These are phyloP conservation scores for Plemyria rubiginata DNA, from an alignment of 2,888 invertebrate genomes.

Conservation along the genomic window DNA sequence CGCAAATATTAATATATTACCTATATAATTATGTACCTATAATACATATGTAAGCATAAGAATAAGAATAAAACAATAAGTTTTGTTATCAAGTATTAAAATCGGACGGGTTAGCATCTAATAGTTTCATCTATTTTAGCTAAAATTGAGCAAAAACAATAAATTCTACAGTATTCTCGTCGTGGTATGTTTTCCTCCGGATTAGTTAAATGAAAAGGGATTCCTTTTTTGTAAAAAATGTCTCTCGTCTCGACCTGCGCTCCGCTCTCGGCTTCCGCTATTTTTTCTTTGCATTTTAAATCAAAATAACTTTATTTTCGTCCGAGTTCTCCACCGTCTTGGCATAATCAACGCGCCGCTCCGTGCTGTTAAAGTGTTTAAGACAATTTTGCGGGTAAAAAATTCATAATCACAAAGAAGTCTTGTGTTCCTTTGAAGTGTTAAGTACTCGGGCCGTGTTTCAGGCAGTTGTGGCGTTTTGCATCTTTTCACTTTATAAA, in stretches of 20 bases:
- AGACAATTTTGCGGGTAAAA: constrained; percentile 70
- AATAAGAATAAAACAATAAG: too few relatives aligned
- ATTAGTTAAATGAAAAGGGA: constrained; percentile 72
- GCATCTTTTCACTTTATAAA: constrained; percentile 38
- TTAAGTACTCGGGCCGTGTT: constrained; percentile 50
- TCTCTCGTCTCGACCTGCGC: constrained; percentile 52
- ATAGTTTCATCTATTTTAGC: constrained; percentile 31
- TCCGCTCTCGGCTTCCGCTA: constrained; percentile 49
- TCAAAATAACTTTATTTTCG: constrained; percentile 80
- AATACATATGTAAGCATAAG: too few relatives aligned
- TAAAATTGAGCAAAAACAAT: constrained; percentile 46
- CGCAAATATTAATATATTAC: too few relatives aligned
- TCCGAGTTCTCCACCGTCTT: constrained; percentile 72
- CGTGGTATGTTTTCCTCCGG: constrained; percentile 55
- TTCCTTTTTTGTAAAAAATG: constrained; percentile 61
- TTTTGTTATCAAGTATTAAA: too few relatives aligned
- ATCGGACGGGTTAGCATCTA: constrained; percentile 5
- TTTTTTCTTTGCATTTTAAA: constrained; percentile 80
- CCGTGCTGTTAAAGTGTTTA: constrained; percentile 68
- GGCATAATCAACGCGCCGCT: constrained; percentile 72
- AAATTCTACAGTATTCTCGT: constrained; percentile 54
- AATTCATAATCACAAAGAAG: constrained; percentile 67
- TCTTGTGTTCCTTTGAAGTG: constrained; percentile 62
- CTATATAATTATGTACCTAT: too few relatives aligned
- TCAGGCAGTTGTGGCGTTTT: constrained; percentile 29